These are phyloP conservation scores for Calliscelio sp. DNA, from an alignment of 2,888 invertebrate species.

Conservation along the genomic window DNA sequence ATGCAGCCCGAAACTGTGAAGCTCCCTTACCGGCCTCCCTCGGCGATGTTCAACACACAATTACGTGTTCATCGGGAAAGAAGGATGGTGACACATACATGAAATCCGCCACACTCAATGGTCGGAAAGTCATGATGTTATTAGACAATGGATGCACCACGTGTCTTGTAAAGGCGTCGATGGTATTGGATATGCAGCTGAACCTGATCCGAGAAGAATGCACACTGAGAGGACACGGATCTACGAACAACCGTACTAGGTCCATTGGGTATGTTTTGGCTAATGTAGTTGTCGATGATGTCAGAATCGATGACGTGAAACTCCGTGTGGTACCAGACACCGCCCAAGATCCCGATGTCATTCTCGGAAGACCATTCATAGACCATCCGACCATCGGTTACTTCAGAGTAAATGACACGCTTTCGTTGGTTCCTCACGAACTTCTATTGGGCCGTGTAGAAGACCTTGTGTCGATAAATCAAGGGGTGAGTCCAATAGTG, in stretches of 20 bases:
- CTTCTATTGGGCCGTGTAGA: neutral
- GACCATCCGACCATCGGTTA: neutral
- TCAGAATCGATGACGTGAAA: neutral
- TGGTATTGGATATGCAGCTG: neutral
- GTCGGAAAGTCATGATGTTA: no score
- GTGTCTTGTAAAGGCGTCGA: neutral
- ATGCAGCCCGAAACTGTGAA: neutral
- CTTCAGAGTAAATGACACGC: neutral
- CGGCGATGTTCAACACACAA: neutral
- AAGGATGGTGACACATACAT: neutral
- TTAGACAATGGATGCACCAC: no score
- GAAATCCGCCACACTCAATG: neutral
- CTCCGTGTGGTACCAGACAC: neutral
- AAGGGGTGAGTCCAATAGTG: neutral
- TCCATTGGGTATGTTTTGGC: neutral
- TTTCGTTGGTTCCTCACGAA: neutral
- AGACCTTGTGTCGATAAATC: neutral
- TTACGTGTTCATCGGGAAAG: neutral
- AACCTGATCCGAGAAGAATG: neutral
- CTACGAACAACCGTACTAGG: neutral
- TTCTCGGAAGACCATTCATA: neutral
- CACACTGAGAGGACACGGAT: neutral
- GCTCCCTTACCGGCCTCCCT: neutral
- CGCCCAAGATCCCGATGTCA: neutral
- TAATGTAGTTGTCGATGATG: neutral